Percentiles rank a stretch among this genome's conserved stretches.
Conservation (phyloP, 2,113 vertebrate genomes). For the Rhagologus leucostigma region DNA sequence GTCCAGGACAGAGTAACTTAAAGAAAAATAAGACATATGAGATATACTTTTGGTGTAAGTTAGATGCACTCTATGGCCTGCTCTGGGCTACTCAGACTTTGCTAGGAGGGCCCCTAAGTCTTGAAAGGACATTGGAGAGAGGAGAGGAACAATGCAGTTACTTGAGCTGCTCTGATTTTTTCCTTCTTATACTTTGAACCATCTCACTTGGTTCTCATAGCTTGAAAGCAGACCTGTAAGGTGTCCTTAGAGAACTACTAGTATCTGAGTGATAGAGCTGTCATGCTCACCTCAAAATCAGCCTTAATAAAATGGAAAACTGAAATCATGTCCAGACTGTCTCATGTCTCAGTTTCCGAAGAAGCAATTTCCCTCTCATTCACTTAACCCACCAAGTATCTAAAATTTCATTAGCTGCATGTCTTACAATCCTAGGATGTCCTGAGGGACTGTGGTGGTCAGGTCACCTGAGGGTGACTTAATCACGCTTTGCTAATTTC, state of each 20-base stretch:
- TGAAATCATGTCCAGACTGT: not conserved
- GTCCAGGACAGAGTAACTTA: not conserved
- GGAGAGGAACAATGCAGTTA: not conserved
- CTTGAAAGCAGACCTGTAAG: not conserved
- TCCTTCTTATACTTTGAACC: not conserved
- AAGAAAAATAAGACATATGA: not conserved
- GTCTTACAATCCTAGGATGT: not conserved
- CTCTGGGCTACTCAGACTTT: not conserved
- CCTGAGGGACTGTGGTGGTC: not conserved
- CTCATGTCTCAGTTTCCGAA: not conserved
- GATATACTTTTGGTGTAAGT: not conserved
- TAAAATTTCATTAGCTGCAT: not conserved
- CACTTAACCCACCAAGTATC: not conserved
- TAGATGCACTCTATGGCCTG: not conserved
- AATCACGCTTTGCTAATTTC: not conserved
- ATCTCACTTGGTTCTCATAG: not conserved
- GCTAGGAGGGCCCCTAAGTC: not conserved
- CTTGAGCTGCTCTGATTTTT: not conserved
- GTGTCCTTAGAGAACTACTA: not conserved
- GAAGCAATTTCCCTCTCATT: not conserved
- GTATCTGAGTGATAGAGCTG: not conserved
- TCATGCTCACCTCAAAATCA: not conserved
- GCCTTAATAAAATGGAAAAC: not conserved
- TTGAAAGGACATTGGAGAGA: not conserved
- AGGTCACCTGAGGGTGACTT: not conserved